Evolutionary conservation across 2,113 vertebrate species (phyloP).

Genomic region (Prietella phreatophila): DNA sequence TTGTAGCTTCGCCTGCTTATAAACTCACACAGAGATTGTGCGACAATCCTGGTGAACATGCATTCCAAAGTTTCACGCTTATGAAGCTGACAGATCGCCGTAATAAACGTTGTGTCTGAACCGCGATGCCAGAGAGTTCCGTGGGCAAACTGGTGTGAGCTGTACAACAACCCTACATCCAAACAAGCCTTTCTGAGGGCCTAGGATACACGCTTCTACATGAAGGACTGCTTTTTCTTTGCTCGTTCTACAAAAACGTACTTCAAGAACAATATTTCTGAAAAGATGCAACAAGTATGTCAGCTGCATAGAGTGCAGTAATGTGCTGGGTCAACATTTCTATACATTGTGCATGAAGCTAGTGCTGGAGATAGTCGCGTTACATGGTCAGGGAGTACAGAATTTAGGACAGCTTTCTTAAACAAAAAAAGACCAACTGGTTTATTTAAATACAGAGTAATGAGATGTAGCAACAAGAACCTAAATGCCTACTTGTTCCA

Average conservation of each 20-base stretch:
- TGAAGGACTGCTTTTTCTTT: neutral
- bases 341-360: neutral
- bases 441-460: neutral
- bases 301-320: neutral
- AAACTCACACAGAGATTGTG: constrained; percentile 20
- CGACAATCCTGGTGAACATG: neutral
- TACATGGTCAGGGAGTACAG: neutral
- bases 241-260: neutral
- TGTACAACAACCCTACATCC: constrained; percentile 24
- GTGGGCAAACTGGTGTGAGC: constrained; percentile 42
- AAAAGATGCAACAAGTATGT: neutral
- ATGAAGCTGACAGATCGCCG: constrained; percentile 45
- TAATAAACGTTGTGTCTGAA: constrained; percentile 12
- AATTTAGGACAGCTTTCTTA: neutral
- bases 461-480: neutral
- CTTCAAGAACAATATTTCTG: neutral
- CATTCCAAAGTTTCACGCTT: constrained; percentile 26
- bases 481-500: neutral
- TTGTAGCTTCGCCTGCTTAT: constrained; percentile 30
- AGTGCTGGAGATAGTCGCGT: neutral
- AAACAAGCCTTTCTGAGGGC: constrained; percentile 24
- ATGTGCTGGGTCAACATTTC: neutral
- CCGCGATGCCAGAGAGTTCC: constrained; percentile 30
- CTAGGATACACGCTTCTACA: neutral
- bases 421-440: neutral